Evolutionary conservation across 2,797 vertebrate species (phyloP).

Genomic region (Gymnothorax javanicus): DNA sequence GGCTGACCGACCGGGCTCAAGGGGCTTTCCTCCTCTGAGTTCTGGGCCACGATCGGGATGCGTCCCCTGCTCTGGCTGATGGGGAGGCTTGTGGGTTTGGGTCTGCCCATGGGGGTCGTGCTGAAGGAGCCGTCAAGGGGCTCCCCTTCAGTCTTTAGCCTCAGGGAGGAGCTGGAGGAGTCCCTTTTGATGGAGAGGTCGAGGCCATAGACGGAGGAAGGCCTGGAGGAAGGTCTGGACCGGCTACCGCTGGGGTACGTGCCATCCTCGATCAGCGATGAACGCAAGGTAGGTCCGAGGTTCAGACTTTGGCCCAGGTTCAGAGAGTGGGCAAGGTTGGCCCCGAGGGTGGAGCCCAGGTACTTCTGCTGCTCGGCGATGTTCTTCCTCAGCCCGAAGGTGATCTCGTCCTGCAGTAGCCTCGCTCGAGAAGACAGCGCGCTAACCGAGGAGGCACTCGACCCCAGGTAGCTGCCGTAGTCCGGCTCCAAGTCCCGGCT

Average conservation of each 20-base stretch:
- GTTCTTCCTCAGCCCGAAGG: conserved; percentile 96
- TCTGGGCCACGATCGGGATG: conserved; percentile 96
- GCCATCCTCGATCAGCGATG: conserved; percentile 79
- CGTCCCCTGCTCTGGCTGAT: conserved; percentile 94
- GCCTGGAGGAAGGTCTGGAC: conserved; percentile 93
- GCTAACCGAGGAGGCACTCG: conserved; percentile 75
- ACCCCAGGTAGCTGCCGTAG: conserved; percentile 87
- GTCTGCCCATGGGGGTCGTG: conserved; percentile 87
- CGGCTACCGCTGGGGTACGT: conserved; percentile 91
- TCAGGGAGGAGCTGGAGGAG: conserved; percentile 91
- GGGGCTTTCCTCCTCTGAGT: conserved; percentile 98
- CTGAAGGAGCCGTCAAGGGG: conserved; percentile 81
- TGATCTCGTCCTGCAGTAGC: conserved; percentile 94
- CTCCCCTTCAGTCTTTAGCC: conserved; percentile 91
- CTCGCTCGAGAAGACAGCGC: conserved; percentile 87
- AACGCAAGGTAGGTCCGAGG: conserved; percentile 70
- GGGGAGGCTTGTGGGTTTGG: conserved; percentile 94
- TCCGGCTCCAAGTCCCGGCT: conserved; percentile 89
- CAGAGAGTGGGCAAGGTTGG: conserved; percentile 85
- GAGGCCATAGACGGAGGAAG: conserved; percentile 94
- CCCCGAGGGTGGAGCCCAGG: conserved; percentile 82
- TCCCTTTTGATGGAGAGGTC: conserved; percentile 96
- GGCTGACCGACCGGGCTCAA: conserved; percentile 97
- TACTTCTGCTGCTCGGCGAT: conserved; percentile 98
- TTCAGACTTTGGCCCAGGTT: conserved; percentile 82